Evolutionary conservation across 2,113 vertebrate genomes (phyloP), one percentile per base, ranked within the genome.

Genomic region (Paramisgurnus dabryanus): DNA sequence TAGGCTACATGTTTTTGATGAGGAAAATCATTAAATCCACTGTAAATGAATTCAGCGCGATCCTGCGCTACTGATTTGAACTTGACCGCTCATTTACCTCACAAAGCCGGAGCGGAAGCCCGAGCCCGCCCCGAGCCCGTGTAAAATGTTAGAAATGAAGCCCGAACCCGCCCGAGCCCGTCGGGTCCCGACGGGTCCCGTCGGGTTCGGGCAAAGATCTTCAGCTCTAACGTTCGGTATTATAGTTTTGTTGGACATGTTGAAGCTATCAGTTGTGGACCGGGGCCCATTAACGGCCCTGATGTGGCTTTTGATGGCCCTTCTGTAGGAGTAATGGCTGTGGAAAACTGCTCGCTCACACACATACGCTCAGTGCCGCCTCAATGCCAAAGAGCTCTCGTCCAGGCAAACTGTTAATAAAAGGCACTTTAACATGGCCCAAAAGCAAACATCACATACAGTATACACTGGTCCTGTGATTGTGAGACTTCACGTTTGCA

Each of bases 361-460:
- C 55, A 79, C 65, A 66, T 12, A 49, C 49, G 64, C 72, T 34
- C 67, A 10, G 15, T 40, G 39, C 5, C 47, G 34, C 10, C 17
- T 53, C 7, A 41, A 60, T 45, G 71, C 75, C 79, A 76, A 41
- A 41, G 63, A 83, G 72, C 76, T 68, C 47, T 83, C 67, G 58
- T 76, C 66, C 68, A 78, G 79, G 58, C 80, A 74, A 84, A 83
- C 78, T 84, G 83, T 78, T 80, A 80, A 85, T 78, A 85, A 81
- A 85, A 85, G 65, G 69, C 83, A 80, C 78, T 83, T 85, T 74
- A 80, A 82, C 68, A 85, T 82, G 83, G 83, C 78, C 78, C 71
- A 82, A 77, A 82, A 76, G 79, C 76, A 82, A 82, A 83, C 82
- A 81, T 80, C 72, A 60, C 53, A 82, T 69, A 76, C 74, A 73